phyloP scores from a whole-genome alignment of 2,113 vertebrate species.

The Stomatorhinus ivindoensis region DNA sequence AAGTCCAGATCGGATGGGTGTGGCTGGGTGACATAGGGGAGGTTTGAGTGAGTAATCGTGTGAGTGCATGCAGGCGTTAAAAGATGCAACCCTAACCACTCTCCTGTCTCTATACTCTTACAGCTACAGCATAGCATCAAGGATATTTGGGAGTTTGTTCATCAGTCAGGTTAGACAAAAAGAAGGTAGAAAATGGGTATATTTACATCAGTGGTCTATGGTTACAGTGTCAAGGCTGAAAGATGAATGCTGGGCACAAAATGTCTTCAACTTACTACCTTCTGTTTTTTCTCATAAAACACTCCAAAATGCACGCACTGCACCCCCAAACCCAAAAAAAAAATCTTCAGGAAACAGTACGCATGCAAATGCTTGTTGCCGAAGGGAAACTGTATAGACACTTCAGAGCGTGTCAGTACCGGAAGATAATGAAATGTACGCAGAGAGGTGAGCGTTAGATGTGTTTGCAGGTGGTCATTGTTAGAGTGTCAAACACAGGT shows the following conservation, averaged over 20 bases:
- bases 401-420: background rate
- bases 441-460: background rate
- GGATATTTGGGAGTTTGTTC: background rate
- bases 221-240: background rate
- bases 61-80: slow-evolving; percentile 24
- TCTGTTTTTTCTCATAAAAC: background rate
- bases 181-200: background rate
- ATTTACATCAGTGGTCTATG: background rate
- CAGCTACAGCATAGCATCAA: background rate
- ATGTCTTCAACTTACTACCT: background rate
- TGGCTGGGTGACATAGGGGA: slow-evolving; percentile 30
- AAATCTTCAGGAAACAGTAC: background rate
- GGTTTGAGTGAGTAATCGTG: slow-evolving; percentile 13
- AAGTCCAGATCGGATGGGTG: slow-evolving; percentile 55
- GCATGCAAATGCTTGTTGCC: background rate
- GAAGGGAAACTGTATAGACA: background rate
- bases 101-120: slow-evolving; percentile 7
- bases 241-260: background rate
- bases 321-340: background rate
- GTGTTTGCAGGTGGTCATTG: background rate
- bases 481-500: background rate
- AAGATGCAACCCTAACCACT: background rate
- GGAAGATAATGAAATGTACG: background rate
- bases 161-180: slow-evolving; percentile 1
- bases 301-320: background rate